Evolutionary conservation across 2,797 vertebrate species (phyloP).

Genomic region (Chloroceryle inda): DNA sequence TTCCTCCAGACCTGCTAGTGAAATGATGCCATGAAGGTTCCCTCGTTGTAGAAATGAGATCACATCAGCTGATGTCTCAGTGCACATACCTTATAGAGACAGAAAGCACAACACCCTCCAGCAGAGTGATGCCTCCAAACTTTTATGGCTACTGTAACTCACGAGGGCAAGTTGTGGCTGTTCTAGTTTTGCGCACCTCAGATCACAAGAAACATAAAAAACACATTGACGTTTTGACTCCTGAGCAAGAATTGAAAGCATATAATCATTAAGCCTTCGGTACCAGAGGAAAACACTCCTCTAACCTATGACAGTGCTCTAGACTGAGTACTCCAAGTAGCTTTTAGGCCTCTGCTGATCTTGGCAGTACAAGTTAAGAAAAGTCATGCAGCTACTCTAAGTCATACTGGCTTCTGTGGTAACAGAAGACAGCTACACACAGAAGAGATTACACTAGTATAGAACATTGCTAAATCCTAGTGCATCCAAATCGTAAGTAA

Average conservation of each 20-base stretch:
- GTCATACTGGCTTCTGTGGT: not conserved
- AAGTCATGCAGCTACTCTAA: not conserved
- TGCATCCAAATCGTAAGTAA: not conserved
- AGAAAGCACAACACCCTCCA: not conserved
- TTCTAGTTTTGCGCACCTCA: not conserved
- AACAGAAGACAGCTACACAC: not conserved
- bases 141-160: not conserved
- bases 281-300: not conserved
- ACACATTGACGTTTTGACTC: not conserved
- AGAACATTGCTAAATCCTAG: not conserved
- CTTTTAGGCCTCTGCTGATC: not conserved
- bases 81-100: not conserved
- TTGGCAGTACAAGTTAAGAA: not conserved
- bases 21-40: not conserved
- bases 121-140: not conserved
- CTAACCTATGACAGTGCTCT: not conserved
- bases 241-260: not conserved
- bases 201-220: not conserved
- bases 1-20: not conserved
- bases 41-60: not conserved
- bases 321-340: not conserved
- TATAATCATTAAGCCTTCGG: not conserved
- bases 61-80: not conserved
- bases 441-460: not conserved
- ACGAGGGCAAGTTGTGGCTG: not conserved